Evolutionary conservation across 2,888 invertebrate species (phyloP), one percentile per base, ranked within the genome.

Genomic region (Drosophila macrothrix): DNA sequence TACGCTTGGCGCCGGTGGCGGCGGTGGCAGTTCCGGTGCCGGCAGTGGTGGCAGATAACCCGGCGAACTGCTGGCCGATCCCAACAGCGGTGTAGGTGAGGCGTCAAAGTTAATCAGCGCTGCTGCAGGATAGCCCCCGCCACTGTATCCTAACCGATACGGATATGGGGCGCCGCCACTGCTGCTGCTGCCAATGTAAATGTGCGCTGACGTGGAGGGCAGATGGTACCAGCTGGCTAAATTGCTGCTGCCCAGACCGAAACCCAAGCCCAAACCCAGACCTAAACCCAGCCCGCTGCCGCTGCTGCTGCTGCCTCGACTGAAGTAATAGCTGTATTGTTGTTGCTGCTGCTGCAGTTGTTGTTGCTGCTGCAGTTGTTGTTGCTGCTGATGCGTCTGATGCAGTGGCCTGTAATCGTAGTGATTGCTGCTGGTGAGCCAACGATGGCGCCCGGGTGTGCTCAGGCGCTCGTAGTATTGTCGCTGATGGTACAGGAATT

Each of bases 171-270:
- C 76, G n/a, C 79, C 82, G 61, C 84, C 80, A 70, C 82, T 83
- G 74, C 84, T 82, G 60, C 84, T 89, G 80, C 88, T 91, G 63
- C 89, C 87, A n/a, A 90, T 90, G 19, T 90, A 91, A 22, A 91
- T 86, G 65, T 91, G 91, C 10, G 91, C 91, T 83, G 91, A 90
- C 19, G 89, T 89, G 43, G 85, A 87, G 71, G 91, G 91, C 76
- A 91, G 76, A 66, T 88, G 69, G 62, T 90, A 83, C 84, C 90
- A 88, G 82, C 85, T 83, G 79, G 73, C 64, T 61, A 87, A 64
- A 46, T 84, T 89, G 70, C 87, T 84, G 83, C 86, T 77, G 90
- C 90, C 90, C 78, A 88, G 79, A 71, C 86, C 90, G 77, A 89
- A 88, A 68, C 87, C 87, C 76, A 87, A 74, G 77, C 90, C 87